Evolutionary conservation across 1,140 invertebrate genomes (phyloP).

Genomic region (Halictus rubicundus): DNA sequence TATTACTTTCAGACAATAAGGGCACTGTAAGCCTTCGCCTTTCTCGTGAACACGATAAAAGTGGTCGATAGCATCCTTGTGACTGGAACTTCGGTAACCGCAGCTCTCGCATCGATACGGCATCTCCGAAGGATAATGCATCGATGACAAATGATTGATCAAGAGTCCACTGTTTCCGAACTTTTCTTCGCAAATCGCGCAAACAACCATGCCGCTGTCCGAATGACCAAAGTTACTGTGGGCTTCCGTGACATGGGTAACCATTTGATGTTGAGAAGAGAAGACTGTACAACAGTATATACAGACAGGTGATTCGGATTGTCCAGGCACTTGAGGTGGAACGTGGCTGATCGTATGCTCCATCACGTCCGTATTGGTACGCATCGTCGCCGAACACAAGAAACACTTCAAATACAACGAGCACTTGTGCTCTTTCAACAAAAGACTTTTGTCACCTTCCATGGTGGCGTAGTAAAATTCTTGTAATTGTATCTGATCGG

Average conservation of each 20-base stretch:
- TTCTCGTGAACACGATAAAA: slow-evolving; percentile 85
- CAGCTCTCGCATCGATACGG: slow-evolving; percentile 90
- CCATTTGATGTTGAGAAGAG: slow-evolving; percentile 75
- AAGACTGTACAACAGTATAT: slow-evolving; percentile 78
- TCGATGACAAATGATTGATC: slow-evolving; percentile 88
- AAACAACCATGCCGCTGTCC: slow-evolving; percentile 81
- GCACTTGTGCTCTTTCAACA: slow-evolving; percentile 67
- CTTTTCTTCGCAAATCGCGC: slow-evolving; percentile 86
- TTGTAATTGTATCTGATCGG: slow-evolving; percentile 70
- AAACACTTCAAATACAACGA: slow-evolving; percentile 79
- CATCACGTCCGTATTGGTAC: slow-evolving; percentile 83
- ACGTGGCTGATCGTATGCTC: slow-evolving; percentile 87
- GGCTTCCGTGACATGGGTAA: slow-evolving; percentile 74
- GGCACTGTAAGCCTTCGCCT: slow-evolving; percentile 85
- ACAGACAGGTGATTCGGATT: slow-evolving; percentile 73
- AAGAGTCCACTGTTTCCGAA: slow-evolving; percentile 79
- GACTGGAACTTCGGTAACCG: slow-evolving; percentile 87
- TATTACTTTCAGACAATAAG: slow-evolving; percentile 86
- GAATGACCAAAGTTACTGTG: slow-evolving; percentile 77
- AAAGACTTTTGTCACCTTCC: slow-evolving; percentile 68
- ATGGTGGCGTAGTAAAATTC: slow-evolving; percentile 77
- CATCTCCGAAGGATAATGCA: slow-evolving; percentile 88
- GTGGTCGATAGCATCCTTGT: slow-evolving; percentile 87
- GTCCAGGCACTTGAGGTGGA: slow-evolving; percentile 74
- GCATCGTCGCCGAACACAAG: slow-evolving; percentile 82